phyloP scores from a whole-genome alignment of 2,888 invertebrate genomes.

The Mythimna ferrago region DNA sequence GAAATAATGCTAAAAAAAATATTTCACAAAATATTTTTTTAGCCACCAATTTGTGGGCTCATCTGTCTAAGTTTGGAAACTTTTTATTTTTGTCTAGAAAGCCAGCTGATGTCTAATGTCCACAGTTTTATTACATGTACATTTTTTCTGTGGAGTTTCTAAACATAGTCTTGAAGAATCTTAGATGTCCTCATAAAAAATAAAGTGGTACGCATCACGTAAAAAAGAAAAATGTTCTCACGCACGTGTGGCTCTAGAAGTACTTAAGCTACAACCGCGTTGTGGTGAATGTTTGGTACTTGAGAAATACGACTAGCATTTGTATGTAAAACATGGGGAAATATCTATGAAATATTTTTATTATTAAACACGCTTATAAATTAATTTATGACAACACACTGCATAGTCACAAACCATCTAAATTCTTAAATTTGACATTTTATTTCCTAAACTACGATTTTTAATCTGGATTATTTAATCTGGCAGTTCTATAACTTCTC shows the following conservation, averaged over 20 bases:
- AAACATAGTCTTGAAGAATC: constrained; percentile 25
- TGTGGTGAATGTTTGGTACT: constrained; percentile 20
- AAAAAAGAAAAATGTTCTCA: constrained; percentile 29
- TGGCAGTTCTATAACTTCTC: background rate
- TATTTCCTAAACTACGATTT: background rate
- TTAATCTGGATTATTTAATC: too few species aligned
- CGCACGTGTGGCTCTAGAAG: background rate
- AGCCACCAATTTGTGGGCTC: constrained; percentile 15
- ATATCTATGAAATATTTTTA: background rate
- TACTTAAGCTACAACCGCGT: constrained; percentile 11
- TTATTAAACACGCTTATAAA: background rate
- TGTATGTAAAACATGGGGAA: background rate
- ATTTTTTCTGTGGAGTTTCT: background rate
- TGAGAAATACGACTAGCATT: constrained; percentile 6
- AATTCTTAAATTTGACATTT: background rate
- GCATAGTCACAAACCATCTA: background rate
- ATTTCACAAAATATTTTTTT: background rate
- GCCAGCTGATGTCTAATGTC: constrained; percentile 4
- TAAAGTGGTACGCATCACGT: constrained; percentile 34
- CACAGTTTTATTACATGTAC: constrained; percentile 24
- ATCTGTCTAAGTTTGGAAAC: constrained; percentile 5
- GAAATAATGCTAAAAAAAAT: background rate
- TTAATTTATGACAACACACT: background rate
- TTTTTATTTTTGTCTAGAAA: constrained; percentile 3
- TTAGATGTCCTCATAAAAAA: constrained; percentile 31